Percentiles rank a stretch among this genome's conserved stretches.
Evolutionary conservation across 2,888 invertebrate species (phyloP).

Genomic region (Cepaea hortensis): DNA sequence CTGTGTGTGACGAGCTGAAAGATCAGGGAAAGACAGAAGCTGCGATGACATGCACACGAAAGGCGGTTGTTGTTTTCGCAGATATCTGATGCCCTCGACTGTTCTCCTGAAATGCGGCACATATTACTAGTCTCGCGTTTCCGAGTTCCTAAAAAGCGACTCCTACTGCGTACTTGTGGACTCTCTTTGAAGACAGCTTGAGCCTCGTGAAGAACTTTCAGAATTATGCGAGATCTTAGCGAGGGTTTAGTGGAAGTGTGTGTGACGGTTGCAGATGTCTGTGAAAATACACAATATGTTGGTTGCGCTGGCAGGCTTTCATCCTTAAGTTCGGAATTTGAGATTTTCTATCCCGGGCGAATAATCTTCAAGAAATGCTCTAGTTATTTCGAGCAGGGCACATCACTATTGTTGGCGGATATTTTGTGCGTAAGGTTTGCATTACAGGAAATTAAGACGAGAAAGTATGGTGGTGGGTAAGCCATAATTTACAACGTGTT

Average conservation of each 20-base stretch:
- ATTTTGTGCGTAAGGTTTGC: no score
- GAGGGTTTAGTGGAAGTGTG: not conserved
- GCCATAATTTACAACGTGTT: no score
- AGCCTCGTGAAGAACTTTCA: conserved; percentile 2
- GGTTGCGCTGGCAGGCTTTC: no score
- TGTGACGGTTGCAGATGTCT: not conserved
- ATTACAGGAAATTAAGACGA: no score
- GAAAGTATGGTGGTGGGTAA: no score
- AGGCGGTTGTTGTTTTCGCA: not conserved
- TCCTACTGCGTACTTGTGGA: conserved; percentile 11
- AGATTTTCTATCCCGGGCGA: no score
- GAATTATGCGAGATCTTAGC: conserved; percentile 1
- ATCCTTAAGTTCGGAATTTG: no score
- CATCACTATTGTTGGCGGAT: no score
- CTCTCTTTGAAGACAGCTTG: not conserved
- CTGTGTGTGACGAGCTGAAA: not conserved
- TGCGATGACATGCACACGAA: not conserved
- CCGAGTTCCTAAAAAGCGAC: conserved; percentile 10
- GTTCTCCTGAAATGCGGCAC: conserved; percentile 18
- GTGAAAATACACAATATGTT: not conserved
- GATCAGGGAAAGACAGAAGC: not conserved
- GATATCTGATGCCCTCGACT: conserved; percentile 24
- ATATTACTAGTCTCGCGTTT: conserved; percentile 21
- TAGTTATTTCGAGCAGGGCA: no score
- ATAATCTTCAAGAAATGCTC: no score